phyloP scores from a whole-genome alignment of 2,888 invertebrate species.

The Andrena fulva region DNA sequence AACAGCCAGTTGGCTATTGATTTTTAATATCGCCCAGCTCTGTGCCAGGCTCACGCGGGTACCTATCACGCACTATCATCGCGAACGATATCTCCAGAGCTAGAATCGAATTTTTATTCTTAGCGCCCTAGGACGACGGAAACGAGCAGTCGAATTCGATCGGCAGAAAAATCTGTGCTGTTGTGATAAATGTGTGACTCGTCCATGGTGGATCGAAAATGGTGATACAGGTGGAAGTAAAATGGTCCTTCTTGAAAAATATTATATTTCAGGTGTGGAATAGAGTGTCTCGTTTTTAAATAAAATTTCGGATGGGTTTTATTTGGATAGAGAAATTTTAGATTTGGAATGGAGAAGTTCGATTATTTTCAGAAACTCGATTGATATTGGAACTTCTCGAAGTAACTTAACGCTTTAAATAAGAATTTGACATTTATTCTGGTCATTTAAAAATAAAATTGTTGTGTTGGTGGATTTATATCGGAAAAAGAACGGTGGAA shows the following conservation, averaged over 20 bases:
- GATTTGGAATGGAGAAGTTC: not conserved
- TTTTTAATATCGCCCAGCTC: slow-evolving; percentile 68
- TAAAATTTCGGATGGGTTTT: not conserved
- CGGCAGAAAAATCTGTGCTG: not conserved
- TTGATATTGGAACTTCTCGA: not conserved
- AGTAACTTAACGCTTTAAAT: not conserved
- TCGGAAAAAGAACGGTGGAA: not conserved
- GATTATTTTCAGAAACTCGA: not conserved
- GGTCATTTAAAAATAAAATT: no score
- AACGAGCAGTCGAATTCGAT: not conserved
- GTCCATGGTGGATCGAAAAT: not conserved
- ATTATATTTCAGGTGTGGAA: no score
- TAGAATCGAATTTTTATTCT: slow-evolving; percentile 2
- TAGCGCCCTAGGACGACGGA: not conserved
- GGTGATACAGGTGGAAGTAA: not conserved
- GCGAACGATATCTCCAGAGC: slow-evolving; percentile 21
- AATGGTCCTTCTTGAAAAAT: not conserved
- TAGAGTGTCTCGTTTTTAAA: no score
- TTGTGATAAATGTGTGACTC: not conserved
- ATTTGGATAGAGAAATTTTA: not conserved
- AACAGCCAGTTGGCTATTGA: slow-evolving; percentile 64
- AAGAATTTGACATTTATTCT: no score
- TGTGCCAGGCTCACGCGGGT: slow-evolving; percentile 66
- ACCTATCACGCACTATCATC: slow-evolving; percentile 66
- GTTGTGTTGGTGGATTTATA: not conserved